These are phyloP conservation scores for Sebastes minor DNA, from an alignment of 2,797 vertebrate genomes.

Conservation along the genomic window DNA sequence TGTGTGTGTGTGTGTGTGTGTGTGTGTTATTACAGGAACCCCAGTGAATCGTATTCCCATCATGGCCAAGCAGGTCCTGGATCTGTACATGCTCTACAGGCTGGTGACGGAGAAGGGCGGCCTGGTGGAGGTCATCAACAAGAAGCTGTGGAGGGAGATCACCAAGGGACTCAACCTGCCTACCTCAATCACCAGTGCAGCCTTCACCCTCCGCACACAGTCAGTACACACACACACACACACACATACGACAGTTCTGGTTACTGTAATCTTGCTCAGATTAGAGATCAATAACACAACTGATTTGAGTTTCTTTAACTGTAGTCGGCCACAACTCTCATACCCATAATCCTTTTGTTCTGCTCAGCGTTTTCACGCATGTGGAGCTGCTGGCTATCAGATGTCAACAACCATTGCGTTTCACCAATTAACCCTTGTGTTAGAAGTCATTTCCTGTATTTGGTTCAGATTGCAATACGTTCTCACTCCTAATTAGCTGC, in stretches of 20 bases:
- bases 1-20: not conserved
- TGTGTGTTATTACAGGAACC: conserved; percentile 82
- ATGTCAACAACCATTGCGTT: conserved; percentile 24
- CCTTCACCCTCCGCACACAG: conserved; percentile 98
- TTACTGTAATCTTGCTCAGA: not conserved
- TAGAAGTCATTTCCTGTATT: conserved; percentile 21
- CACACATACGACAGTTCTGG: not conserved
- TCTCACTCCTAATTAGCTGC: conserved; percentile 1
- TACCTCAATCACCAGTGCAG: conserved; percentile 98
- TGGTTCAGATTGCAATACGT: not conserved
- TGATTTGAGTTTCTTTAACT: not conserved
- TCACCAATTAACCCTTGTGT: conserved; percentile 4
- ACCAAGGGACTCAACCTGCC: conserved; percentile 97
- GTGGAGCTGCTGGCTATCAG: not conserved
- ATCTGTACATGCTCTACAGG: conserved; percentile 96
- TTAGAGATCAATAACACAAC: not conserved
- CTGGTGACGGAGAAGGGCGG: conserved; percentile 98
- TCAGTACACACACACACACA: conserved; percentile 75
- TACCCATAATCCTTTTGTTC: conserved; percentile 12
- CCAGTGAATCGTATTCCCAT: conserved; percentile 98
- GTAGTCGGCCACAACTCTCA: not conserved
- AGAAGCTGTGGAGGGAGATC: conserved; percentile 98
- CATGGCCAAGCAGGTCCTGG: conserved; percentile 98
- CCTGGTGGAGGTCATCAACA: conserved; percentile 98
- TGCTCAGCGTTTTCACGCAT: not conserved